phyloP scores from a whole-genome alignment of 1,140 invertebrate species.

The Notospermus geniculatus region DNA sequence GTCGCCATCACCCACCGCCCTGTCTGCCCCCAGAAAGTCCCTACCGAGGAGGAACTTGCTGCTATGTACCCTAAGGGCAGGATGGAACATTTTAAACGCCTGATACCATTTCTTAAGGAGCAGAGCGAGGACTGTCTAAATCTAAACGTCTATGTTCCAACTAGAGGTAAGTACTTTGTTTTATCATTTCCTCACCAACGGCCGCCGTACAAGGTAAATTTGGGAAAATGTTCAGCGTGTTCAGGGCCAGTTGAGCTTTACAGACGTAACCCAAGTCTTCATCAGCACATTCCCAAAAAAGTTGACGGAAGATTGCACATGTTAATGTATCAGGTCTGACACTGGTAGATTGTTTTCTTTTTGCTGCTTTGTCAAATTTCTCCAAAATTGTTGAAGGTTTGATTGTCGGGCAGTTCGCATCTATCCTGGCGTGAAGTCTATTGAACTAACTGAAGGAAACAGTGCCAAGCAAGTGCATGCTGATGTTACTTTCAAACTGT shows the following conservation, averaged over 20 bases:
- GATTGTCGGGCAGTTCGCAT: no score
- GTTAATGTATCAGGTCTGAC: no score
- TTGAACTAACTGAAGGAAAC: no score
- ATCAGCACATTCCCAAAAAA: background rate
- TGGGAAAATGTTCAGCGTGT: background rate
- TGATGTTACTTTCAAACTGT: no score
- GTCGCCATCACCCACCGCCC: conserved; percentile 72
- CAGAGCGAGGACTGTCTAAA: conserved; percentile 97
- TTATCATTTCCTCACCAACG: background rate
- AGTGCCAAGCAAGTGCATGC: no score
- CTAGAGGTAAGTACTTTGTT: conserved; percentile 76
- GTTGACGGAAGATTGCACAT: no score
- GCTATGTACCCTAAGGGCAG: conserved; percentile 79
- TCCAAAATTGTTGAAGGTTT: background rate
- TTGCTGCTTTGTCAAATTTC: no score
- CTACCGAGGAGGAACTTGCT: conserved; percentile 63
- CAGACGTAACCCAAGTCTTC: background rate
- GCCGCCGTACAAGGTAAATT: background rate
- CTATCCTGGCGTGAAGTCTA: no score
- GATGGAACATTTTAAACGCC: conserved; percentile 78
- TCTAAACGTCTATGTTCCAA: conserved; percentile 93
- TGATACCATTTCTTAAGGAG: conserved; percentile 81
- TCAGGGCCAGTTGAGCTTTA: background rate
- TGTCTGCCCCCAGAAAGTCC: conserved; percentile 78
- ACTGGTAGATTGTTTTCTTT: no score